phyloP scores from a whole-genome alignment of 2,797 vertebrate species.

The Poeciliopsis infans region DNA sequence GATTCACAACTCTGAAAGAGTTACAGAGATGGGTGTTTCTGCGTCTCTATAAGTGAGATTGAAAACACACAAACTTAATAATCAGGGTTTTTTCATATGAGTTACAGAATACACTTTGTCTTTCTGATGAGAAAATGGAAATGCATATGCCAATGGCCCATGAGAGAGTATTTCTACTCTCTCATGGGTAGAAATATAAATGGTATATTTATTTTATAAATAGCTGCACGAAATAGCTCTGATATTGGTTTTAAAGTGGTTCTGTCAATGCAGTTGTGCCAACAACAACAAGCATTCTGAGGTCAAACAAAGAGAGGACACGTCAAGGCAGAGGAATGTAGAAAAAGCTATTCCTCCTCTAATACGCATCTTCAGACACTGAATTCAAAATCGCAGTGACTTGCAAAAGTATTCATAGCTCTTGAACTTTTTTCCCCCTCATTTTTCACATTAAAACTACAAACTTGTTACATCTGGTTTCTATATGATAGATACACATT shows the following conservation, averaged over 20 bases:
- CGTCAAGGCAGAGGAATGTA: conserved; percentile 1
- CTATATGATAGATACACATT: neutral
- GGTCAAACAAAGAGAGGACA: conserved; percentile 14
- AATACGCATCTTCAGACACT: neutral
- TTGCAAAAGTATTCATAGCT: neutral
- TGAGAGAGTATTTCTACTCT: conserved; percentile 3
- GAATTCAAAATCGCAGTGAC: neutral
- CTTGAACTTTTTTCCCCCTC: neutral
- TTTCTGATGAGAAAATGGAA: conserved; percentile 12
- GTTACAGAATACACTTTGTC: neutral
- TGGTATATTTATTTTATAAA: conserved; percentile 34
- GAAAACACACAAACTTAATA: conserved; percentile 1
- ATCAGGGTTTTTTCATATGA: neutral
- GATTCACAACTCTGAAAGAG: neutral
- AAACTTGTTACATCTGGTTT: neutral
- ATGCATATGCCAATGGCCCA: neutral
- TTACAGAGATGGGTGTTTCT: neutral
- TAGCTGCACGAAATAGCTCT: conserved; percentile 39
- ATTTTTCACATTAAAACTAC: neutral
- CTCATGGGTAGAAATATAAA: conserved; percentile 22
- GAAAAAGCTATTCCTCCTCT: neutral
- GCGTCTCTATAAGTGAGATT: neutral
- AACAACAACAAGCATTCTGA: conserved; percentile 54
- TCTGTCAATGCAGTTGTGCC: conserved; percentile 40
- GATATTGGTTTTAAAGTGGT: conserved; percentile 29